Evolutionary conservation across 2,888 invertebrate genomes (phyloP).

Genomic region (Amaurobius ferox): DNA sequence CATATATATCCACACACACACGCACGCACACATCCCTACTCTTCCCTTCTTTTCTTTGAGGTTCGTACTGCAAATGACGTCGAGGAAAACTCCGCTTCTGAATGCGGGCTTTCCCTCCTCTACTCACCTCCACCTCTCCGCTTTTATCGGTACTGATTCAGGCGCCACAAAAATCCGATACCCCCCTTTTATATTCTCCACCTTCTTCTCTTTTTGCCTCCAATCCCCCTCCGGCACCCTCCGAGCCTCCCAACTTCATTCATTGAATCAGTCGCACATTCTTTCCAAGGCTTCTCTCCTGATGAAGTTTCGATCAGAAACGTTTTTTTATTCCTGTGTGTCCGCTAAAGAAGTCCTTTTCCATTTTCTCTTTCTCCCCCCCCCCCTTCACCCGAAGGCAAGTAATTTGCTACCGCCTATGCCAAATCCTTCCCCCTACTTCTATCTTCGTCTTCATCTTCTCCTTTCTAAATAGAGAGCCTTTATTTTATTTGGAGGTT

Average conservation of each 20-base stretch:
- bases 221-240: constrained; percentile 7
- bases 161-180: constrained; percentile 72
- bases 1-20: background rate
- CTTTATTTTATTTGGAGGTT: constrained; percentile 65
- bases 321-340: constrained; percentile 30
- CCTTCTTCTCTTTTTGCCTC: constrained; percentile 38
- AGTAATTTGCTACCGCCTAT: constrained; percentile 71
- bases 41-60: constrained; percentile 36
- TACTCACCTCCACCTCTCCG: constrained; percentile 17
- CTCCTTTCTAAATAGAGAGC: constrained; percentile 15
- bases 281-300: constrained; percentile 39
- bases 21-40: constrained; percentile 21
- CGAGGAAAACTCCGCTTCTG: constrained; percentile 33
- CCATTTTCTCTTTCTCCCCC: constrained; percentile 54
- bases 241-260: constrained; percentile 45
- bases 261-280: constrained; percentile 66
- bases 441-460: constrained; percentile 48
- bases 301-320: constrained; percentile 71
- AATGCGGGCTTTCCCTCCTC: constrained; percentile 12
- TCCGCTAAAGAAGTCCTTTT: constrained; percentile 69
- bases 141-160: constrained; percentile 66
- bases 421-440: constrained; percentile 57
- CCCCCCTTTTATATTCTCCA: constrained; percentile 49
- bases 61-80: constrained; percentile 64
- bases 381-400: constrained; percentile 48